Percentiles rank a stretch among this genome's conserved stretches.
Evolutionary conservation across 2,888 invertebrate genomes (phyloP).

Genomic region (Drosophila tanythrix): DNA sequence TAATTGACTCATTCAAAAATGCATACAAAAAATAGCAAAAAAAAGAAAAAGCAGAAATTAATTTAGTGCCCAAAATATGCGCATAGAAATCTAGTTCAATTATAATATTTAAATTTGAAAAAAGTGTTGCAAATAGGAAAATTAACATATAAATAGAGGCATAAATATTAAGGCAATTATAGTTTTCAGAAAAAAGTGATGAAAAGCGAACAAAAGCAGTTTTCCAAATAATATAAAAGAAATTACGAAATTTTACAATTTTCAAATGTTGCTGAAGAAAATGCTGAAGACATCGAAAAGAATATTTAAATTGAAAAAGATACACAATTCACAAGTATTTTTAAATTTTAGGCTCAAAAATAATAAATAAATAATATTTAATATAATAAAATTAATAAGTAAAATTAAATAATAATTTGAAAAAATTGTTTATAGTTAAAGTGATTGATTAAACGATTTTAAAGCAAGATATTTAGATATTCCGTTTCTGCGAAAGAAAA

Average conservation of each 20-base stretch:
- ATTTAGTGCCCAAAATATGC: neutral
- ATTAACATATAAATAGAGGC: neutral
- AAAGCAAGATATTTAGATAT: rapidly evolving
- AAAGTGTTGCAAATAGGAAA: neutral
- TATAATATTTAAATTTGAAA: neutral
- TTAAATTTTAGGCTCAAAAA: neutral
- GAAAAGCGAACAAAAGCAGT: too few relatives aligned
- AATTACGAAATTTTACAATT: neutral
- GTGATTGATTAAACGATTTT: neutral
- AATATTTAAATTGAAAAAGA: rapidly evolving
- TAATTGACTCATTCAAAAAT: neutral
- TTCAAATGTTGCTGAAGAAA: neutral
- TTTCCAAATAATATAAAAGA: neutral
- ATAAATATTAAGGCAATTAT: too few relatives aligned
- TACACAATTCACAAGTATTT: neutral
- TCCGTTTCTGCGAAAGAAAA: neutral
- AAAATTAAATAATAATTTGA: neutral
- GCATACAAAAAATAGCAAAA: neutral
- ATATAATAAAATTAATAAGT: too few relatives aligned
- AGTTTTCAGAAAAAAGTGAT: neutral
- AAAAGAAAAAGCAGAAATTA: neutral
- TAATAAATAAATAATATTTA: neutral
- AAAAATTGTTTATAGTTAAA: neutral
- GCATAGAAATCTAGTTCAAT: neutral
- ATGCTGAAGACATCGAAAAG: too few relatives aligned